Conservation (phyloP, 2,113 vertebrate genomes). For the Dipodomys stephensi region DNA sequence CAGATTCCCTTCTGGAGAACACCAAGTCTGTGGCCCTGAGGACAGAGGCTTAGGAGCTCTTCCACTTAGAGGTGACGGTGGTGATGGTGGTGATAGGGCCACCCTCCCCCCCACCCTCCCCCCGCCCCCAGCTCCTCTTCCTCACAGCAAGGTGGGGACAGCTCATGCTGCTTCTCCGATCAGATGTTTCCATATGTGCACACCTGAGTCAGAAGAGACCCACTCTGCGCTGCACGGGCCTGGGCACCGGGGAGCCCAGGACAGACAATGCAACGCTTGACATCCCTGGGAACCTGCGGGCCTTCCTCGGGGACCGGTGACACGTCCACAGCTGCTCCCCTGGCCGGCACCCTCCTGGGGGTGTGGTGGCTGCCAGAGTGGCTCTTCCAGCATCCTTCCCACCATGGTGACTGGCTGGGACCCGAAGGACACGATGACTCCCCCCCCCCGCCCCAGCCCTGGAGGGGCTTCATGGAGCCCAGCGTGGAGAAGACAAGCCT, state of each 20-base stretch:
- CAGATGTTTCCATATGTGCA: rapidly evolving
- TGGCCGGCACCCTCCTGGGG: too few species aligned
- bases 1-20: conserved; percentile 15
- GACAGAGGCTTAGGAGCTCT: background rate
- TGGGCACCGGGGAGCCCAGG: too few species aligned
- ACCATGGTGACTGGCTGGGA: rapidly evolving
- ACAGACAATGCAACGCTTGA: too few species aligned
- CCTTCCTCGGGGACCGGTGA: background rate
- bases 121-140: too few species aligned
- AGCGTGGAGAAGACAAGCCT: background rate
- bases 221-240: too few species aligned
- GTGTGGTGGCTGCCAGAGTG: too few species aligned
- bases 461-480: rapidly evolving
- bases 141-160: rapidly evolving
- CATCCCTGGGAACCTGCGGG: rapidly evolving
- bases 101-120: rapidly evolving
- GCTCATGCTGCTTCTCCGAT: rapidly evolving
- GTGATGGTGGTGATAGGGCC: background rate
- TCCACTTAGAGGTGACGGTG: rapidly evolving
- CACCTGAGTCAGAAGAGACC: background rate
- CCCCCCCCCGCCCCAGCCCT: background rate
- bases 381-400: background rate
- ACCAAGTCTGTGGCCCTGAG: background rate
- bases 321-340: too few species aligned
- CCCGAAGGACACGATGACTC: rapidly evolving